These are phyloP conservation scores for Phyllotreta striolata DNA, from an alignment of 2,888 invertebrate genomes.

Conservation along the genomic window DNA sequence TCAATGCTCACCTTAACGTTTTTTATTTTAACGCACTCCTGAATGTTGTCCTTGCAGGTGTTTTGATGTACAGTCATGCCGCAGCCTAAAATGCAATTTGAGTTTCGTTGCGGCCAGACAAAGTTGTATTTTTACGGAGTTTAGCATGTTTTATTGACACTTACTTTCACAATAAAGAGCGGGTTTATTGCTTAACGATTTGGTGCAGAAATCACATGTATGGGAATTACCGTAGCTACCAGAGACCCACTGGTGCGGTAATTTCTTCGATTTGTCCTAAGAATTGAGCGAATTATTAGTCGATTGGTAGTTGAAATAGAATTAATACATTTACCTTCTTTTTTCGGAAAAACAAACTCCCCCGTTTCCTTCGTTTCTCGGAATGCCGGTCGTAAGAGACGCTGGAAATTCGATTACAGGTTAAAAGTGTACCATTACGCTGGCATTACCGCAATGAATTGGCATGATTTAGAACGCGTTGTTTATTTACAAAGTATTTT, in stretches of 20 bases:
- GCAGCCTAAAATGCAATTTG: slow-evolving; percentile 70
- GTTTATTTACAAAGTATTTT: slow-evolving; percentile 4
- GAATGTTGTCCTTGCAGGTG: slow-evolving; percentile 86
- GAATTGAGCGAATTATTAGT: slow-evolving; percentile 31
- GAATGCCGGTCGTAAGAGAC: slow-evolving; percentile 77
- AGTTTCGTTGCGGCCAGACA: background rate
- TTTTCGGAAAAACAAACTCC: slow-evolving; percentile 90
- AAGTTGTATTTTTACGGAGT: background rate
- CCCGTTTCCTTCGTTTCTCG: slow-evolving; percentile 86
- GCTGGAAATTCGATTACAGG: slow-evolving; percentile 56
- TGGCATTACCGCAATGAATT: slow-evolving; percentile 2
- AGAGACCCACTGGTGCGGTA: slow-evolving; percentile 78
- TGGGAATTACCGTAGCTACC: slow-evolving; percentile 71
- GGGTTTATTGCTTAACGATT: slow-evolving; percentile 79
- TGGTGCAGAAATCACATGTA: slow-evolving; percentile 80
- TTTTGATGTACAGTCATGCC: slow-evolving; percentile 87
- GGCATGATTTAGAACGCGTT: background rate
- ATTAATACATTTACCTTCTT: slow-evolving; percentile 71
- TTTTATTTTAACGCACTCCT: slow-evolving; percentile 82
- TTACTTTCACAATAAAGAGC: slow-evolving; percentile 86
- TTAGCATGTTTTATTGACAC: slow-evolving; percentile 51
- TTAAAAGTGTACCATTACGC: slow-evolving; percentile 7
- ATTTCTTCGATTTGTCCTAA: slow-evolving; percentile 80
- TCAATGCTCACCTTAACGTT: slow-evolving; percentile 65
- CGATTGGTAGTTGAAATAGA: background rate